Evolutionary conservation across 2,888 invertebrate genomes (phyloP), one percentile per base, ranked within the genome.

Genomic region (Matsumyia berberina): DNA sequence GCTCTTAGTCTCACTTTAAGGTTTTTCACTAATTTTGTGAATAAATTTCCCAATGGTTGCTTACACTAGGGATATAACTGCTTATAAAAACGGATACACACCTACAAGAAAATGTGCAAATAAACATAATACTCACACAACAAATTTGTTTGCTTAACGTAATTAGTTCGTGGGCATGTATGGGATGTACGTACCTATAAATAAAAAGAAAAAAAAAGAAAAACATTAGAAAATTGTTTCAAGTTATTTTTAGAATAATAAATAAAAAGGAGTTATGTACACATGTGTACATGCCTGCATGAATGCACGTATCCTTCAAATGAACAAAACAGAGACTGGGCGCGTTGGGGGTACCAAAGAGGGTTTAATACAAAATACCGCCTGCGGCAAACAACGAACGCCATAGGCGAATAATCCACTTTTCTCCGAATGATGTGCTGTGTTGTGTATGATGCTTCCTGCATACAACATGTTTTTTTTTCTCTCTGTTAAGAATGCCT

Each of bases 161-260:
- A 69, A 77, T 77, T 77, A 77, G 60, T 44, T 35, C 44, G 42
- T 29, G 53, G 42, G 24, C 4, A 3, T 24, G 24, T 58, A 37
- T 57, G n/a, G n/a, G n/a, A n/a, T n/a, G 44, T 69, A 76, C 76
- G 42, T 77, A 77, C 77, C 67, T 77, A 69, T 17, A 77, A 77
- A 69, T 69, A 67, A 46, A 60, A 60, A 24, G 55, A 60, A 60
- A 24, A 12, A 33, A 31, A 55, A 46, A 51, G 11, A 31, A 57
- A 33, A 19, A 12, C 35, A 51, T 64, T 49, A 33, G 53, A 67
- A 58, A 67, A 67, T 67, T 39, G 39, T 58, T 57, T 66, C 58
- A 31, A 76, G 58, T 33, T 76, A 58, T 58, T 67, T 76, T 76
- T 58, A 58, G 66, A 39, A 66, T 19, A 49, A 77, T 60, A 57